Evolutionary conservation across 2,888 invertebrate species (phyloP).

Genomic region (Chesias legatella): DNA sequence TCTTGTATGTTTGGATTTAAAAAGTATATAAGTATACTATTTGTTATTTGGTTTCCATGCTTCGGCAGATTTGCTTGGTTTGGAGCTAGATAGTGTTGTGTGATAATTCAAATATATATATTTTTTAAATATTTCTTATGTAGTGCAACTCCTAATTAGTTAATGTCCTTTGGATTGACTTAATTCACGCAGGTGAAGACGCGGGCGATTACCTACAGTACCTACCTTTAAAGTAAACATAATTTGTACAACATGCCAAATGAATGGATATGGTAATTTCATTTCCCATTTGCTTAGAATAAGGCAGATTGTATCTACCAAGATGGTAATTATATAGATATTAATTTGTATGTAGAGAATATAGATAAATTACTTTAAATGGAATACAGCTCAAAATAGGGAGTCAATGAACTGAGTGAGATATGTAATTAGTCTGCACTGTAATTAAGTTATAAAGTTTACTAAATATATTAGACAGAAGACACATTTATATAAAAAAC

Average conservation of each 20-base stretch:
- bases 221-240: neutral
- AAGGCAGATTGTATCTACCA: slow-evolving; percentile 46
- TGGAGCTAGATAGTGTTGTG: no score
- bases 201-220: neutral
- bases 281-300: slow-evolving; percentile 44
- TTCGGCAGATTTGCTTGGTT: no score
- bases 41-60: no score
- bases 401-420: slow-evolving; percentile 60
- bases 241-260: slow-evolving; percentile 34
- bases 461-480: slow-evolving; percentile 1
- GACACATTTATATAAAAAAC: neutral
- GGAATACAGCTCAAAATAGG: slow-evolving; percentile 46
- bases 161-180: no score
- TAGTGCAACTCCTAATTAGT: no score
- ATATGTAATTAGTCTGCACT: slow-evolving; percentile 32
- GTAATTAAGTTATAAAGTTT: slow-evolving; percentile 23
- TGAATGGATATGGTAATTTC: slow-evolving; percentile 48
- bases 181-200: no score
- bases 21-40: no score
- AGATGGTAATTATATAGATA: slow-evolving; percentile 55
- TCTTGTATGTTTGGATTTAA: no score
- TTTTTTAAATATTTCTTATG: no score
- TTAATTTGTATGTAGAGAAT: slow-evolving; percentile 60
- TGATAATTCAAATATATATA: no score
- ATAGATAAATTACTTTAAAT: slow-evolving; percentile 49